Base-by-base conservation (phyloP, 2,888 invertebrate species). In the Ernsta delagoae region DNA sequence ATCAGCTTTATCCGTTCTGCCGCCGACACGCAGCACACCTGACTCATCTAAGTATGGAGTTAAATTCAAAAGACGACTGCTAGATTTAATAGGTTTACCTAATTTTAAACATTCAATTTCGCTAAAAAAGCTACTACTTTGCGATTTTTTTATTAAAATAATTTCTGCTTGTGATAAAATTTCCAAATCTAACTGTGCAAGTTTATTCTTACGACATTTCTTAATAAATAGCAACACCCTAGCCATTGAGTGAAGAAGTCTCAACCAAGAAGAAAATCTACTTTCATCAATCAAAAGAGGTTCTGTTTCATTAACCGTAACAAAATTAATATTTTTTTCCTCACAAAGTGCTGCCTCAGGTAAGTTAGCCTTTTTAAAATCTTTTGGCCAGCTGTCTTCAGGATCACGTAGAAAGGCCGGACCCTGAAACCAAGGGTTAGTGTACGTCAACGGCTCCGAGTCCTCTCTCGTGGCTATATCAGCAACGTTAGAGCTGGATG, bases 81-180 rank as follows among this genome's bases (percentile, higher is more conserved):
- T 48, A n/a, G n/a, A 48, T 48, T 48, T 48, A 48, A 48, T 48
- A n/a, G 45, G 45, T 48, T 48, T 48, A 48, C 45, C 45, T n/a
- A n/a, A 5, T 48, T n/a, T 48, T 48, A 48, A 48, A n/a, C 45
- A 48, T n/a, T 48, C 45, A n/a, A 48, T 48, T 48, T 48, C 45
- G 12, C n/a, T 48, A 48, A n/a, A 48, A 48, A 48, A 48, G 45
- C 45, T 48, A 12, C n/a, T 48, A 48, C 5, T 48, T 6, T 48
- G 45, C 45, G 45, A 48, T 48, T 48, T 5, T 6, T 48, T 48
- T 6, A 48, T n/a, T 48, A 48, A 12, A 48, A 48, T 6, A 12
- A 48, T 12, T 48, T 48, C 45, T 5, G 45, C 45, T n/a, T 12
- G 45, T n/a, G 12, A n/a, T 12, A 48, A n/a, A 48, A 48, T n/a